phyloP scores from a whole-genome alignment of 2,888 invertebrate species.

The Napeogenes inachia region DNA sequence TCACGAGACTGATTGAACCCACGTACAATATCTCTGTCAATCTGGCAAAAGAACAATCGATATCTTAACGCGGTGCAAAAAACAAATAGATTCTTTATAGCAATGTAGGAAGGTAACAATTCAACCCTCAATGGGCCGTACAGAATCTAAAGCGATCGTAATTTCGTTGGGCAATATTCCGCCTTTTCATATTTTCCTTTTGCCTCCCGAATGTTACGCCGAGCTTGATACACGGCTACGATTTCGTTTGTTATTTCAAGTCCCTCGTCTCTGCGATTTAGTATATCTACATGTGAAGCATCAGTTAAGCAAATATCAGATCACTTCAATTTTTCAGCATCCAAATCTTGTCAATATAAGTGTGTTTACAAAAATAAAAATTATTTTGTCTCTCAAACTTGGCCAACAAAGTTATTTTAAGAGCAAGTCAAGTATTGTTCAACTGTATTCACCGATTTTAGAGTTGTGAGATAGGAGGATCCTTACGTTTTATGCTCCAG shows the following conservation, averaged over 20 bases:
- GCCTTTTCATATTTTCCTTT: constrained; percentile 74
- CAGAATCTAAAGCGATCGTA: constrained; percentile 74
- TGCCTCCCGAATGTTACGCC: constrained; percentile 67
- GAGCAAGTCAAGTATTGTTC: constrained; percentile 5
- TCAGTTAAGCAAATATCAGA: constrained; percentile 25
- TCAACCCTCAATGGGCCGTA: constrained; percentile 71
- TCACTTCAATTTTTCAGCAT: constrained; percentile 19
- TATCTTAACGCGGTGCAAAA: constrained; percentile 38
- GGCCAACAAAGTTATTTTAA: constrained; percentile 4
- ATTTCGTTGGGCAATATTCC: constrained; percentile 74
- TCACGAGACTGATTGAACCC: constrained; percentile 18
- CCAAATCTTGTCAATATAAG: background rate
- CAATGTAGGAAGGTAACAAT: constrained; percentile 73
- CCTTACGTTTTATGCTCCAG: constrained; percentile 30
- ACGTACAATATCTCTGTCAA: constrained; percentile 19
- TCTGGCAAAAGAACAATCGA: constrained; percentile 19
- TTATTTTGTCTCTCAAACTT: constrained; percentile 1
- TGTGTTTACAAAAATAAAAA: background rate
- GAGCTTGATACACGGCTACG: constrained; percentile 67
- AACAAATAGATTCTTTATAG: constrained; percentile 73
- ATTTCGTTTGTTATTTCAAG: constrained; percentile 74
- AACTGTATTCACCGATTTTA: constrained; percentile 14
- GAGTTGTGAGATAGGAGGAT: constrained; percentile 23
- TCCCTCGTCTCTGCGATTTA: constrained; percentile 64
- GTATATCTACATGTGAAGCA: constrained; percentile 60